Evolutionary conservation across 1,140 invertebrate genomes (phyloP).

Genomic region (Diorhabda sublineata): DNA sequence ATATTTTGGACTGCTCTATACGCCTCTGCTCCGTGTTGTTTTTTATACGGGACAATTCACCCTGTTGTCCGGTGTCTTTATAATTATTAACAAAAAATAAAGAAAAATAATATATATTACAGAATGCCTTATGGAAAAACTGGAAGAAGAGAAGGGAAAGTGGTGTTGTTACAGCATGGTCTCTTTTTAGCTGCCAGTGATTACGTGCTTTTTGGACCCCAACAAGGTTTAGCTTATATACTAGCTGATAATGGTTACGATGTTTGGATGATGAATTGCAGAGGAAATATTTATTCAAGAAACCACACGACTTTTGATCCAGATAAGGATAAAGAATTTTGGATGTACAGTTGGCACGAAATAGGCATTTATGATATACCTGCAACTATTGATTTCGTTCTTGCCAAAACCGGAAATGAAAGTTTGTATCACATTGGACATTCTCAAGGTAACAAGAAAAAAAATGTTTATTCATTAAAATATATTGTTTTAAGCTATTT

Average conservation of each 20-base stretch:
- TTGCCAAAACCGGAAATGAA: constrained; percentile 52
- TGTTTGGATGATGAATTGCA: constrained; percentile 68
- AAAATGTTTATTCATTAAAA: too few relatives aligned
- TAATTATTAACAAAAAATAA: too few relatives aligned
- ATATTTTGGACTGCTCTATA: too few relatives aligned
- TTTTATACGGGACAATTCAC: too few relatives aligned
- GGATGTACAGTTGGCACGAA: constrained; percentile 66
- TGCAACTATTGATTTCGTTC: constrained; percentile 62
- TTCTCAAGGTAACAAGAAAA: constrained; percentile 50
- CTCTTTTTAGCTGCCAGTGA: constrained; percentile 61
- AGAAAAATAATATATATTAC: too few relatives aligned
- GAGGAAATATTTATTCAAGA: constrained; percentile 60
- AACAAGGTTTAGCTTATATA: constrained; percentile 60
- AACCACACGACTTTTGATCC: constrained; percentile 48
- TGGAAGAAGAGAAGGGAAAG: constrained; percentile 46
- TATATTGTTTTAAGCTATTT: too few relatives aligned
- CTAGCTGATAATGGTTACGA: constrained; percentile 70
- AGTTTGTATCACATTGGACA: constrained; percentile 53
- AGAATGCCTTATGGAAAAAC: constrained; percentile 26
- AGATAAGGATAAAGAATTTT: constrained; percentile 57
- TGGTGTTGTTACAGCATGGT: constrained; percentile 49
- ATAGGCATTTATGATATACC: constrained; percentile 68
- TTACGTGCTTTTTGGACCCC: constrained; percentile 61
- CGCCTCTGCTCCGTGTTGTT: too few relatives aligned
- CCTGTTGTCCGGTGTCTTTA: too few relatives aligned